phyloP scores from a whole-genome alignment of 1,140 invertebrate species.

The Lepidostoma basale region DNA sequence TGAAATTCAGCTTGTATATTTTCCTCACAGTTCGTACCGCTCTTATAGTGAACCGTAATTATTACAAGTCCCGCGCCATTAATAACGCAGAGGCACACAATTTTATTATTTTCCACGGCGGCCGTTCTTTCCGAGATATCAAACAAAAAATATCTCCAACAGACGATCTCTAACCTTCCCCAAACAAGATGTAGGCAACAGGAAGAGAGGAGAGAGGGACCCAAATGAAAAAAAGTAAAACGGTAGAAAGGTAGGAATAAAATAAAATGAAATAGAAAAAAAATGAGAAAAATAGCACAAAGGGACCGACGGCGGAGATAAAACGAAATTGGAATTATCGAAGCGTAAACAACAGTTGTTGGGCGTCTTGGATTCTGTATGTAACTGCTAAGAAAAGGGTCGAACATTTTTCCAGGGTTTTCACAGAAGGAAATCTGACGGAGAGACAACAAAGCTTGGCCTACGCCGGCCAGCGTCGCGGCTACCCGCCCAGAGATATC shows the following conservation, averaged over 20 bases:
- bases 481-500: not conserved
- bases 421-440: conserved; percentile 10
- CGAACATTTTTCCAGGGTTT: conserved; percentile 22
- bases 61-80: not conserved
- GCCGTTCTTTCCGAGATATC: conserved; percentile 27
- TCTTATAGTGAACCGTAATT: too few relatives aligned
- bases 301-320: conserved; percentile 57
- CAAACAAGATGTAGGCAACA: conserved; percentile 40
- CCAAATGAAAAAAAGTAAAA: conserved; percentile 24
- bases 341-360: conserved; percentile 54
- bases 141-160: conserved; percentile 43
- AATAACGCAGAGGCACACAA: conserved; percentile 9
- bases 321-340: conserved; percentile 61
- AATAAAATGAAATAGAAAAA: conserved; percentile 53
- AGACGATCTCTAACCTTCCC: conserved; percentile 45
- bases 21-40: too few relatives aligned
- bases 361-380: conserved; percentile 41
- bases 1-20: too few relatives aligned
- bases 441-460: not conserved
- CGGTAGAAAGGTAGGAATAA: conserved; percentile 35
- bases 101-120: not conserved
- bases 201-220: conserved; percentile 3
- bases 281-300: conserved; percentile 60
- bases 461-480: not conserved
- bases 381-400: conserved; percentile 38